Base-by-base conservation (phyloP, 2,113 vertebrate species). In the Pogonocichla stellata region DNA sequence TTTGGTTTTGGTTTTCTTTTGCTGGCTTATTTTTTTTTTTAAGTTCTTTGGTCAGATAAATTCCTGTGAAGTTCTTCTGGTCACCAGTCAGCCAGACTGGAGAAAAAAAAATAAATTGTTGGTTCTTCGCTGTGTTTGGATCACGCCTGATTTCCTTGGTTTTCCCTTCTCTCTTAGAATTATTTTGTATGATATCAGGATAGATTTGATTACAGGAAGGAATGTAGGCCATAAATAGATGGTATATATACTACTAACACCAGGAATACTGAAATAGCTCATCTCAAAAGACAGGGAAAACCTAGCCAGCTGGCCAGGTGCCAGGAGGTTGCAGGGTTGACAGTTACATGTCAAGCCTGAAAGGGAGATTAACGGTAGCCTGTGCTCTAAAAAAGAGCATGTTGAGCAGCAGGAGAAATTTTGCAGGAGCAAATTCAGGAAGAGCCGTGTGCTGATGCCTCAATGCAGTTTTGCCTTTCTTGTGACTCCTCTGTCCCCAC, bases 211-310 rank as follows among this genome's bases (percentile, higher is more conserved):
- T 80, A 93, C 54, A 69, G 65, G 64, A 87, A 86, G 47, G 64
- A 87, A 78, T 34, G 16, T 17, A 45, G 19, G 31, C 73, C 42
- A 65, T 72, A 81, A 93, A 89, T 91, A 91, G 80, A n/a, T 43
- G 25, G 69, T 42, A 23, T 65, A 36, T 53, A 53, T 72, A 78
- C 64, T 80, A 56, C 69, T 84, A 91, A 56, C 80, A 73, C 62
- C 53, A 67, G 29, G 29, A 86, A 48, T 72, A 92, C 87, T 81
- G 60, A 94, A 94, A 94, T 87, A 95, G 85, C 88, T 87, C 28
- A 19, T 91, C 73, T 81, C 78, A 62, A 66, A 93, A 86, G 60
- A 40, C 64, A 36, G 64, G 42, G 79, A 19, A 85, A 74, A 24
- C 56, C 61, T 29, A 48, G 66, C 82, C 79, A 71, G 61, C 25